Evolutionary conservation across 2,888 invertebrate genomes (phyloP).

Genomic region (Eurytoma adleriae): DNA sequence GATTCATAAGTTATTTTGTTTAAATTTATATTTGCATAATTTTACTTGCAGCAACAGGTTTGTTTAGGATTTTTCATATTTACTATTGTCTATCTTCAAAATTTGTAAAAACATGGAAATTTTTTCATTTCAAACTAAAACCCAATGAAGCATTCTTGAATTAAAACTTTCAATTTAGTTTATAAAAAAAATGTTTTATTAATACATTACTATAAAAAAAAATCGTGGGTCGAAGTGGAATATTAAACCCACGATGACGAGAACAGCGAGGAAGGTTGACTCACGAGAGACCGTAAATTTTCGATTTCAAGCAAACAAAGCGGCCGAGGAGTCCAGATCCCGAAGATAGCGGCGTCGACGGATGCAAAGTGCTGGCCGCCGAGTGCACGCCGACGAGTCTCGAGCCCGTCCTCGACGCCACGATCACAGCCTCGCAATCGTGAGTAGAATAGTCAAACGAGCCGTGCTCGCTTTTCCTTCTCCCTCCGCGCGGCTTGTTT

Average conservation of each 20-base stretch:
- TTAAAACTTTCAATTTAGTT: too few relatives aligned
- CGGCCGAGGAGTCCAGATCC: slow-evolving; percentile 62
- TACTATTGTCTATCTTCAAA: too few relatives aligned
- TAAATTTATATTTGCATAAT: too few relatives aligned
- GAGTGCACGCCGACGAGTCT: slow-evolving; percentile 34
- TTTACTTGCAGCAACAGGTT: too few relatives aligned
- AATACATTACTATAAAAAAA: too few relatives aligned
- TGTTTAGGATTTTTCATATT: too few relatives aligned
- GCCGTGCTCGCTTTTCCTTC: background rate
- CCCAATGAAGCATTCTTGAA: background rate
- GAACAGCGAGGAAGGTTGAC: background rate
- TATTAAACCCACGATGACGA: background rate
- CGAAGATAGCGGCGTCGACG: slow-evolving; percentile 41
- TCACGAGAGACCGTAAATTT: slow-evolving; percentile 15
- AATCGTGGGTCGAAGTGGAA: too few relatives aligned
- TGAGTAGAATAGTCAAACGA: slow-evolving; percentile 53
- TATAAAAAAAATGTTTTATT: too few relatives aligned
- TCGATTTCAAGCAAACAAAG: slow-evolving; percentile 64
- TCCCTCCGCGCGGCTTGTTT: slow-evolving; percentile 3
- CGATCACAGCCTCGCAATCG: slow-evolving; percentile 43
- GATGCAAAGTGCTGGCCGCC: slow-evolving; percentile 43
- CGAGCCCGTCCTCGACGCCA: slow-evolving; percentile 16
- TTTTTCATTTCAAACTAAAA: slow-evolving; percentile 13
- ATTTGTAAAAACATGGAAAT: slow-evolving; percentile 11
- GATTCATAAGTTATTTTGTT: too few relatives aligned